phyloP scores from a whole-genome alignment of 2,888 invertebrate species.

The Alloplasta piceator region DNA sequence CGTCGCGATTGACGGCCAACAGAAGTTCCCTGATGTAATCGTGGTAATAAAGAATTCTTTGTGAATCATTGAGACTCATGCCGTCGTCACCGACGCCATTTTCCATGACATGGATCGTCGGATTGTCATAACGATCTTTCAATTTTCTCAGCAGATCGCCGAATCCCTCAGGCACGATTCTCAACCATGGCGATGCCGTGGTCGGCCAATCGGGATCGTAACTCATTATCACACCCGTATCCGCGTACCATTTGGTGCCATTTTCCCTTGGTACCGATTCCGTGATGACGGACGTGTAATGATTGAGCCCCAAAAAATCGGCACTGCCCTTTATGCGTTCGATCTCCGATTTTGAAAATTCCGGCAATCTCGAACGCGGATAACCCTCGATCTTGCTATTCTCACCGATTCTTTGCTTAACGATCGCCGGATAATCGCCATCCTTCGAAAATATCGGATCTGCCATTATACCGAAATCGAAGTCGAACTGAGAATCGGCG shows the following conservation, averaged over 20 bases:
- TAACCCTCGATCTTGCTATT: constrained; percentile 83
- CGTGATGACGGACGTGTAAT: constrained; percentile 72
- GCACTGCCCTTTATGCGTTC: constrained; percentile 76
- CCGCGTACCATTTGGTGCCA: constrained; percentile 61
- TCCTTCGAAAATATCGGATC: constrained; percentile 83
- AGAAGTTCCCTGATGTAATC: constrained; percentile 83
- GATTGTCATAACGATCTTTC: constrained; percentile 79
- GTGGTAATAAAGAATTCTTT: constrained; percentile 76
- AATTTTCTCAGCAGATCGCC: constrained; percentile 80
- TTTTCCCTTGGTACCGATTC: constrained; percentile 55
- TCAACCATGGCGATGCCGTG: constrained; percentile 86
- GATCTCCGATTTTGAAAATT: constrained; percentile 85
- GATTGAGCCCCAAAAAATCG: constrained; percentile 78
- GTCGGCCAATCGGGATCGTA: constrained; percentile 87
- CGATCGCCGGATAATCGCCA: constrained; percentile 85
- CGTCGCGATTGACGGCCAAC: constrained; percentile 83
- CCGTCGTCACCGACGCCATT: constrained; percentile 79
- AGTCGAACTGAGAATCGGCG: constrained; percentile 74
- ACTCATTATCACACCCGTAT: constrained; percentile 84
- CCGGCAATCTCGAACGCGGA: constrained; percentile 83
- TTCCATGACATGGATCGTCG: constrained; percentile 81
- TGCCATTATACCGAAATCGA: constrained; percentile 83
- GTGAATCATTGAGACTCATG: constrained; percentile 69
- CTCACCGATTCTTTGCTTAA: constrained; percentile 82
- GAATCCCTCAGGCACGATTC: constrained; percentile 83